These are phyloP conservation scores for Chelonia mydas DNA, from an alignment of 2,797 vertebrate genomes.

Conservation along the genomic window DNA sequence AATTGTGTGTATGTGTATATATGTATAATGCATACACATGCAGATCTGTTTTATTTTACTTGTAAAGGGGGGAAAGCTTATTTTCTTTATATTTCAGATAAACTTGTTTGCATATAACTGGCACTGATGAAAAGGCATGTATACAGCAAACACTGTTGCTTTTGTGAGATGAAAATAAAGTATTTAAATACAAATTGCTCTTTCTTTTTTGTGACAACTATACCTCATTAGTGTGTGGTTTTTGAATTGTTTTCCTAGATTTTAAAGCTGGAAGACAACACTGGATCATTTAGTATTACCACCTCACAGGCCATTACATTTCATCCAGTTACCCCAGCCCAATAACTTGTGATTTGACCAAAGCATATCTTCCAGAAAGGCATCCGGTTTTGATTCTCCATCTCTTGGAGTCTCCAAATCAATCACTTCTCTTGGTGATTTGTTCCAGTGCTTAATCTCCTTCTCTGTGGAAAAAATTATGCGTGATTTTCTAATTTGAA, in stretches of 20 bases:
- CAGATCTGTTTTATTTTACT: conserved; percentile 67
- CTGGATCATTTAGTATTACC: neutral
- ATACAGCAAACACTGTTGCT: conserved; percentile 71
- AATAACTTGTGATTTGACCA: neutral
- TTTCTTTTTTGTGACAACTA: neutral
- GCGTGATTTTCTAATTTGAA: no score
- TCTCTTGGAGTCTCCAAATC: neutral
- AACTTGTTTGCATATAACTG: conserved; percentile 71
- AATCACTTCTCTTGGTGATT: neutral
- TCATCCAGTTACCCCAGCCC: neutral
- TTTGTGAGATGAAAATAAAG: conserved; percentile 78
- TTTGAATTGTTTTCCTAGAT: neutral
- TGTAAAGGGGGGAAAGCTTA: conserved; percentile 69
- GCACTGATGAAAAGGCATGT: conserved; percentile 77
- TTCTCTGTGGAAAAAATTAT: neutral
- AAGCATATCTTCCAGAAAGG: neutral
- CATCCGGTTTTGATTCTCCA: neutral
- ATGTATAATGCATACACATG: conserved; percentile 40
- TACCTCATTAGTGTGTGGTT: neutral
- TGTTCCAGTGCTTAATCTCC: neutral
- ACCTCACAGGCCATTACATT: neutral
- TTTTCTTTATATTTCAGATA: conserved; percentile 75
- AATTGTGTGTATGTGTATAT: conserved; percentile 34
- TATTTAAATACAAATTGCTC: conserved; percentile 72
- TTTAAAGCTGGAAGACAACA: neutral